Conservation (phyloP, 92 coral and sea anemone species). For the Palythoa grandis region DNA sequence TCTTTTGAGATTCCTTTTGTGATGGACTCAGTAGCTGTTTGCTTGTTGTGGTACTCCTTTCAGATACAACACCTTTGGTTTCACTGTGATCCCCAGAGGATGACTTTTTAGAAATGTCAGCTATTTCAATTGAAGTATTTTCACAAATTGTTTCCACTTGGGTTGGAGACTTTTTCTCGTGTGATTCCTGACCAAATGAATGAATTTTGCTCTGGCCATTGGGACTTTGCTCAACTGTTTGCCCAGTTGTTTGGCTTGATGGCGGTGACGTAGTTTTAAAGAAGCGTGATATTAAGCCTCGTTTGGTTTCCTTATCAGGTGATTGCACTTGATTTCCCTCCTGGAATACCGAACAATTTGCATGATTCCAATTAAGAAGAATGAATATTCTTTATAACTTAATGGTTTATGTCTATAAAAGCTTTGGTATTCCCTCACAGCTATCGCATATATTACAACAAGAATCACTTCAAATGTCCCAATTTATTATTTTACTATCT, state of each 20-base stretch:
- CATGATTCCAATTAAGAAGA: too few relatives aligned
- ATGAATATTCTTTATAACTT: too few relatives aligned
- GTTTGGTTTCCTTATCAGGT: neutral
- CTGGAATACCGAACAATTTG: neutral
- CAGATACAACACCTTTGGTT: neutral
- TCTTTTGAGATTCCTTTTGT: constrained; percentile 26
- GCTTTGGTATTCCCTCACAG: too few relatives aligned
- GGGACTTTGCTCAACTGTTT: neutral
- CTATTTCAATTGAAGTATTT: neutral
- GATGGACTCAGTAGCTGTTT: constrained; percentile 20
- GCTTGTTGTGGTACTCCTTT: neutral
- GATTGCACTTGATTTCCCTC: neutral
- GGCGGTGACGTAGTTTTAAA: neutral
- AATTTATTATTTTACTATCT: too few relatives aligned
- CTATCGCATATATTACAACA: too few relatives aligned
- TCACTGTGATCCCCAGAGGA: neutral
- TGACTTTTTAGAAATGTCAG: neutral
- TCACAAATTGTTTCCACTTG: neutral
- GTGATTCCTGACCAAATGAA: neutral
- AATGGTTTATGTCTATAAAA: too few relatives aligned
- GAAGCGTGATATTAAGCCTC: constrained; percentile 21
- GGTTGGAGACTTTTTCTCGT: neutral
- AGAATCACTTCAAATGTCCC: too few relatives aligned
- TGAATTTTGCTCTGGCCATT: neutral
- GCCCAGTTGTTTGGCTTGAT: neutral